These are phyloP conservation scores for Oophaga pumilio DNA, from an alignment of 2,113 vertebrate species.

Conservation along the genomic window DNA sequence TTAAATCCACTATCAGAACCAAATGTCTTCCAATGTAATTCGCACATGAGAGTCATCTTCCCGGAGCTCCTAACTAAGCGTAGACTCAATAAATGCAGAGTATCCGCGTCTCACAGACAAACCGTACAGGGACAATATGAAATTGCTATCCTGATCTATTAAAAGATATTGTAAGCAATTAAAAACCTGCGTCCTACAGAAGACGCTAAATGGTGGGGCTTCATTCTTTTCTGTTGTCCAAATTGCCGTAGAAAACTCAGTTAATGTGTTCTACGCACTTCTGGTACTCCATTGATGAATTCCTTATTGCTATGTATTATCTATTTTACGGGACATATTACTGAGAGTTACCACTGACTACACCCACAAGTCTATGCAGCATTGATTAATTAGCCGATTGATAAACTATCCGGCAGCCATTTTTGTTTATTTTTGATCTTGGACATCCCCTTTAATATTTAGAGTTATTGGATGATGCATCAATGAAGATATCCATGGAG, in stretches of 20 bases:
- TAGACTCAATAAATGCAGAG: slow-evolving; percentile 26
- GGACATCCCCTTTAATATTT: too few species aligned
- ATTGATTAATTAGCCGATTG: too few species aligned
- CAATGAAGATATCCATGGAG: too few species aligned
- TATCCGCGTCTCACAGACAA: slow-evolving; percentile 18
- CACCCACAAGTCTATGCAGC: neutral
- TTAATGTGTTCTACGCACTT: neutral
- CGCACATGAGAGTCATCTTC: neutral
- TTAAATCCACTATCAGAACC: neutral
- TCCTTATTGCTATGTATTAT: neutral
- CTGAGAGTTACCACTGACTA: neutral
- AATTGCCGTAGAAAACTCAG: slow-evolving; percentile 2
- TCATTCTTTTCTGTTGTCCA: slow-evolving; percentile 36
- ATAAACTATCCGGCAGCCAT: too few species aligned
- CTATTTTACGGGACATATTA: neutral
- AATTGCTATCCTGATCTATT: slow-evolving; percentile 48
- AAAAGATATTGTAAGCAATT: slow-evolving; percentile 54
- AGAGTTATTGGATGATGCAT: too few species aligned
- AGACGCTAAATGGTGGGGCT: neutral
- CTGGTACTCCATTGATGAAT: neutral
- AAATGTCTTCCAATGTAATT: neutral
- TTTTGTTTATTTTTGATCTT: too few species aligned
- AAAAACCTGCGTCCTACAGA: slow-evolving; percentile 27
- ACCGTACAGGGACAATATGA: slow-evolving; percentile 21
- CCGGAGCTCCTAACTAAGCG: neutral